A percentile compares a stretch with the other conserved stretches of the same genome.
Conservation (phyloP, 2,113 vertebrate species). For the Planiliza haematocheilus region DNA sequence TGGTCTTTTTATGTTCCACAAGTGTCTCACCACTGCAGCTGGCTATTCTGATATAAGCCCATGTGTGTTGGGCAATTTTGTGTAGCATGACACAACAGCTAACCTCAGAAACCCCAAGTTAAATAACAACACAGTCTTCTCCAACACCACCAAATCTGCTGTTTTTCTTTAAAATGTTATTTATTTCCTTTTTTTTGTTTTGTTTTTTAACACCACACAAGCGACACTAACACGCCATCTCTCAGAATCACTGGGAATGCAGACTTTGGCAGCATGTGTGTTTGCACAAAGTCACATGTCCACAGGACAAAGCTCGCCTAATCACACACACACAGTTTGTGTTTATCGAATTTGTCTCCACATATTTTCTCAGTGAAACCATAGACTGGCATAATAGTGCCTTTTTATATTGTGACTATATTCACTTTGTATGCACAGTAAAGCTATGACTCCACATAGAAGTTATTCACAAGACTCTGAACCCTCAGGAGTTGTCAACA, state of each 20-base stretch:
- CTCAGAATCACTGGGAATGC: not conserved
- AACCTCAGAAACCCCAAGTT: constrained; percentile 4
- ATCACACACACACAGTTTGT: constrained; percentile 15
- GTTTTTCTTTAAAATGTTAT: not conserved
- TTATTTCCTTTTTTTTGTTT: constrained; percentile 24
- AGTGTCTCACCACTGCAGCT: not conserved
- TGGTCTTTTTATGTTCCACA: not conserved
- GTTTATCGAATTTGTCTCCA: constrained; percentile 13
- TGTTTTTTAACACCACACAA: not conserved
- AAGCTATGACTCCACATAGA: too few species aligned
- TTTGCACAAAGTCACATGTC: constrained; percentile 52
- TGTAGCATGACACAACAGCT: not conserved
- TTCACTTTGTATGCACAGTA: too few species aligned
- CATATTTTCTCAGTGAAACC: constrained; percentile 27
- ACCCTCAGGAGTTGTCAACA: not conserved
- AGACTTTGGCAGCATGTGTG: constrained; percentile 29
- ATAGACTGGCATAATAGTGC: constrained; percentile 12
- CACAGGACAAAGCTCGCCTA: constrained; percentile 23
- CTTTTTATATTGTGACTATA: not conserved
- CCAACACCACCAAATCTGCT: not conserved
- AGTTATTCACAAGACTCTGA: not conserved
- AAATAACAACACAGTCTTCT: not conserved
- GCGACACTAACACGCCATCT: not conserved
- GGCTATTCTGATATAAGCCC: not conserved
- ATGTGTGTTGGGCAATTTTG: not conserved